Evolutionary conservation across 1,140 invertebrate species (phyloP), one percentile per base, ranked within the genome.

Genomic region (Protaetia brevitarsis): DNA sequence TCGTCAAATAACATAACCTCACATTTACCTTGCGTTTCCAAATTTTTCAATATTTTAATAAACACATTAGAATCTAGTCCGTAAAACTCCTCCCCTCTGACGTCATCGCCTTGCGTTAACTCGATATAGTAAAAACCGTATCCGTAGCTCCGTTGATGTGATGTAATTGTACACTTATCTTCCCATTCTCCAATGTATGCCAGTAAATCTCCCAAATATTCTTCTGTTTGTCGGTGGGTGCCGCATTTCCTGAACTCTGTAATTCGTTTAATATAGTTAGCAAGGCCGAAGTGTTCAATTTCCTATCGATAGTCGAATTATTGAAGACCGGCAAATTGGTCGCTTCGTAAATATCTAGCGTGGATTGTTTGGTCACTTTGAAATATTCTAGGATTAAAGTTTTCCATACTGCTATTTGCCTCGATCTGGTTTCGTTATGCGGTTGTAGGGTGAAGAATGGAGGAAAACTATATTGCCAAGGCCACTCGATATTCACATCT

Each of bases 161-260:
- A 90, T 93, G 91, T 94, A 98, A 60, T 85, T 87, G 75, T 98
- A 96, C 45, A 99, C 88, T 73, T 86, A 71, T 92, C 89, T 5
- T 89, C 95, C 92, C 96, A 99, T 83, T 98, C 96, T 94, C 91
- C 26, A 96, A 81, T 0, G 94, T 94, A 74, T 95, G 87, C 96
- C 95, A 99, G 78, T 95, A 96, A 23, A 99, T 84, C 68, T 94
- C 86, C 89, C 95, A 98, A 68, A 94, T 87, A 79, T 89, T 84
- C 81, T 88, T 86, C 68, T 82, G 79, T 82, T 93, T 97, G 81
- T 98, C 95, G 29, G 91, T 75, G 68, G 95, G 93, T 73, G 90
- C 88, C 1, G 96, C 87, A 81, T 93, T 88, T 10, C 93, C 93
- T 74, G 83, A 88, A 76, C 87, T 88, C 56, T 84, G 82, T 76